phyloP scores from a whole-genome alignment of 2,113 vertebrate species.

The Sorex araneus region DNA sequence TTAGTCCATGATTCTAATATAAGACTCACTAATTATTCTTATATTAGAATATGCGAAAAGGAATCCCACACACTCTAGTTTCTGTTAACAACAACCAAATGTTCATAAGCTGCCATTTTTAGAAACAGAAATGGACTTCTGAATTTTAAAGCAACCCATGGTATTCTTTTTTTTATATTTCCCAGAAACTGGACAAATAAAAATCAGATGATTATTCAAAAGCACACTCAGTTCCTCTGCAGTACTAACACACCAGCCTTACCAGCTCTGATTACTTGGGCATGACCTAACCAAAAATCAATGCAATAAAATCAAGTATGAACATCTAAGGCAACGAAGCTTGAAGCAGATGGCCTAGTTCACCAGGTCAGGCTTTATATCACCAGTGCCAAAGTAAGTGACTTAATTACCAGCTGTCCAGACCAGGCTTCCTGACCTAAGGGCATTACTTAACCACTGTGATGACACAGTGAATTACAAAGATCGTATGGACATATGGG shows the following conservation, averaged over 20 bases:
- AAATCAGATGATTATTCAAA: slow-evolving; percentile 45
- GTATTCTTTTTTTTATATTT: slow-evolving; percentile 50
- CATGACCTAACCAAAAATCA: slow-evolving; percentile 51
- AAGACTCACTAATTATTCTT: neutral
- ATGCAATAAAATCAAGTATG: slow-evolving; percentile 8
- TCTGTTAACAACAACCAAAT: slow-evolving; percentile 16
- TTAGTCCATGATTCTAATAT: neutral
- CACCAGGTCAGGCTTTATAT: neutral
- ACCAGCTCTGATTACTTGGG: neutral
- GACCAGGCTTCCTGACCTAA: slow-evolving; percentile 43
- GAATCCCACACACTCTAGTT: neutral
- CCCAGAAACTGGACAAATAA: slow-evolving; percentile 6
- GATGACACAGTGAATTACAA: slow-evolving; percentile 52
- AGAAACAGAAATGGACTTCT: slow-evolving; percentile 22
- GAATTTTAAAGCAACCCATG: slow-evolving; percentile 17
- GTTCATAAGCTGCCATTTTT: slow-evolving; percentile 1
- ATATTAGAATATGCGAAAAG: neutral
- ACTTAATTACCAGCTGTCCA: slow-evolving; percentile 65
- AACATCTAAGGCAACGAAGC: slow-evolving; percentile 15
- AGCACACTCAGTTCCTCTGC: slow-evolving; percentile 25
- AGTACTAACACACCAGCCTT: neutral
- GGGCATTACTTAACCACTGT: slow-evolving; percentile 61
- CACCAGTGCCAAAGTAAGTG: slow-evolving; percentile 18
- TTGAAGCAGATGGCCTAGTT: slow-evolving; percentile 63
- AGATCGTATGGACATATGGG: slow-evolving; percentile 27